Evolutionary conservation across 1,140 invertebrate genomes (phyloP).

Genomic region (Lethocerus indicus): DNA sequence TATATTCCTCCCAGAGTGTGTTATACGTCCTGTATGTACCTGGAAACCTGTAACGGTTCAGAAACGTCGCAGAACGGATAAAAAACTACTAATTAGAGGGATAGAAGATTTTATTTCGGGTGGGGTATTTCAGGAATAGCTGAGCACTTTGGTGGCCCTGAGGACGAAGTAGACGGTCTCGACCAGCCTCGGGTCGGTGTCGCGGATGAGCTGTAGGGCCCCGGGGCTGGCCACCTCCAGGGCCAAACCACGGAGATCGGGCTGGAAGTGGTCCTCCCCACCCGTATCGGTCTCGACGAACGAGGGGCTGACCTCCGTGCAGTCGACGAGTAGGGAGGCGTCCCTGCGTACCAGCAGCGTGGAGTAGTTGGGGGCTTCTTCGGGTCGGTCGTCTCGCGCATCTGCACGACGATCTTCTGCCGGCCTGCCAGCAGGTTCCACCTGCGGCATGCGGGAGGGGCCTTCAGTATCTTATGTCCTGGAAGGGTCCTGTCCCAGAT

Average conservation of each 20-base stretch:
- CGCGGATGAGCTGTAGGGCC: constrained; percentile 16
- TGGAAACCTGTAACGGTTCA: too few species aligned
- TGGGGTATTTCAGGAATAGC: constrained; percentile 19
- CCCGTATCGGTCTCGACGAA: constrained; percentile 33
- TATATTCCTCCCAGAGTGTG: too few species aligned
- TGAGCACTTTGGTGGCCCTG: constrained; percentile 13
- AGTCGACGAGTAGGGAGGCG: constrained; percentile 39
- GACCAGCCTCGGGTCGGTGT: constrained; percentile 10
- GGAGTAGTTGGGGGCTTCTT: constrained; percentile 28
- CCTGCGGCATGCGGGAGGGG: constrained; percentile 60
- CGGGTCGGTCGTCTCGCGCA: constrained; percentile 45
- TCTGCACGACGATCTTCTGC: constrained; percentile 50
- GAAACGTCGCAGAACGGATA: too few species aligned
- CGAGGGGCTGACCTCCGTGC: constrained; percentile 48
- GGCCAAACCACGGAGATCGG: too few species aligned
- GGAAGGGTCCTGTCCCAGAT: constrained; percentile 62
- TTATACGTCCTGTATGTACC: too few species aligned
- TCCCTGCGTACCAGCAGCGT: constrained; percentile 43
- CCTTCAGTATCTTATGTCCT: constrained; percentile 63
- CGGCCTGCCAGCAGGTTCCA: constrained; percentile 57
- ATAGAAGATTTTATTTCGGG: too few species aligned
- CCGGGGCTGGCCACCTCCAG: constrained; percentile 36
- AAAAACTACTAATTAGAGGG: too few species aligned
- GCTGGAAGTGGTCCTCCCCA: constrained; percentile 37
- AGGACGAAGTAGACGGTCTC: constrained; percentile 15